Evolutionary conservation across 2,797 vertebrate species (phyloP).

Genomic region (Lemur catta): DNA sequence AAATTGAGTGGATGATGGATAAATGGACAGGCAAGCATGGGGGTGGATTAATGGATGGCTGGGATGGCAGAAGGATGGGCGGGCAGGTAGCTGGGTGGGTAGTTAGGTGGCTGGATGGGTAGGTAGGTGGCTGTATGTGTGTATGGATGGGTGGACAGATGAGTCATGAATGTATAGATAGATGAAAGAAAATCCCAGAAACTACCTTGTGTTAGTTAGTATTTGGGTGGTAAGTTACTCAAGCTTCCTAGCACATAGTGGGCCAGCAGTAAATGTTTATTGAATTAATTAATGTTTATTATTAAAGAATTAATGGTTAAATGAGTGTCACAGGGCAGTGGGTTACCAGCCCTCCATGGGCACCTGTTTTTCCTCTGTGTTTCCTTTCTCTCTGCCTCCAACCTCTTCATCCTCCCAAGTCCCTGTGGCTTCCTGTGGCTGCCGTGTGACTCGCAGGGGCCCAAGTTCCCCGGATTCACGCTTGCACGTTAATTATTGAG

Average conservation of each 20-base stretch:
- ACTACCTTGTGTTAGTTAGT: not conserved
- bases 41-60: not conserved
- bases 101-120: not conserved
- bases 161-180: too few species aligned
- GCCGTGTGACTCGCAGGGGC: slow-evolving; percentile 68
- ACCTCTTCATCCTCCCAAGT: not conserved
- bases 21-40: too few species aligned
- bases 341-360: rapidly evolving
- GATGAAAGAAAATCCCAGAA: not conserved
- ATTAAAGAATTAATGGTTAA: not conserved
- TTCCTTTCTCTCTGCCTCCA: too few species aligned
- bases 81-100: not conserved
- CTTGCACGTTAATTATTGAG: slow-evolving; percentile 92
- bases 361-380: not conserved
- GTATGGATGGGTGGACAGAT: not conserved
- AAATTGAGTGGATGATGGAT: not conserved
- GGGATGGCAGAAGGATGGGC: too few species aligned
- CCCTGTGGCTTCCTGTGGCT: slow-evolving; percentile 61
- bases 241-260: not conserved
- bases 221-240: not conserved
- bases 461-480: slow-evolving; percentile 82
- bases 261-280: not conserved
- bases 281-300: not conserved
- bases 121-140: too few species aligned
- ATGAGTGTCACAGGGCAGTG: not conserved